Evolutionary conservation across 2,797 vertebrate genomes (phyloP), one percentile per base, ranked within the genome.

Genomic region (Molossus alvarezi): DNA sequence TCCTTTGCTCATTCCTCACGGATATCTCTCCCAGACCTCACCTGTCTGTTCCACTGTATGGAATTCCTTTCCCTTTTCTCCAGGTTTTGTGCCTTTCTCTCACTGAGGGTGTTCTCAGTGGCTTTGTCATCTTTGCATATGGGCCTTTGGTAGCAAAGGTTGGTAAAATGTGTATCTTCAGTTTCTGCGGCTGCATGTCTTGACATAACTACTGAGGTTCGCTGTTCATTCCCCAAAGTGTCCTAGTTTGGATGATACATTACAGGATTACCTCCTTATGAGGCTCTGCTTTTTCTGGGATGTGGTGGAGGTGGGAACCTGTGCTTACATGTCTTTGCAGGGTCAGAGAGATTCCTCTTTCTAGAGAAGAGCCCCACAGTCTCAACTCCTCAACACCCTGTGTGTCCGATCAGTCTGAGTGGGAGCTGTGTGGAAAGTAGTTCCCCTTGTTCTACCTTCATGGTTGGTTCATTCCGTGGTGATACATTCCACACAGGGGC

Each of bases 71-170:
- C 29, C 20, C 55, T 72, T 84, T 1, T 6, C 1, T 29, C 45
- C 5, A 53, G 11, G 20, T 76, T 77, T 83, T 29, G 21, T 85
- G 81, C 33, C 29, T 95, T 84, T 81, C 81, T 90, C 20, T 94
- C 4, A 2, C 7, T 64, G 41, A 80, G 27, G 29, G 62, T 94
- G 29, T 89, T 87, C 60, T 71, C 29, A 18, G 7, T 69, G 76
- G 21, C 72, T 76, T n/a, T 72, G 29, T 33, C 51, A 6, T 83
- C 48, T 90, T 71, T 75, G 57, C 33, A 7, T 27, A 33, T n/a
- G 51, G 37, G 58, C 21, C 51, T 85, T 88, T 48, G 51, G 29
- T 33, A 89, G 71, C 21, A 84, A 29, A 75, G 65, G 20, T 67
- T 41, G 75, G 14, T 41, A 53, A 77, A 72, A 41, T 17, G 23